Evolutionary conservation across 2,113 vertebrate genomes (phyloP).

Genomic region (Rhynchomys soricoides): DNA sequence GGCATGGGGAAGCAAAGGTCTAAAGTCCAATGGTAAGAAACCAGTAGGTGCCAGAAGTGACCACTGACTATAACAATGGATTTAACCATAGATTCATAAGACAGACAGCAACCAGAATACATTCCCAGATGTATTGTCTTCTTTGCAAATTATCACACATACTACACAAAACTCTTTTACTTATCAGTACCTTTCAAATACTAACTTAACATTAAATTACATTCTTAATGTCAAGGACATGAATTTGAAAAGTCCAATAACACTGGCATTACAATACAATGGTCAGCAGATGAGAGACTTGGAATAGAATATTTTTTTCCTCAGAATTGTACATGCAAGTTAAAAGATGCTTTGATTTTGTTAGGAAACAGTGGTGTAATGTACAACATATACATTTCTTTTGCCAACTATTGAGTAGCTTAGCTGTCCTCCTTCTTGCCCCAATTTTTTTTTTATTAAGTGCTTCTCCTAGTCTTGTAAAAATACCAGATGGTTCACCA

Average conservation of each 20-base stretch:
- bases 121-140: not conserved
- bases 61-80: not conserved
- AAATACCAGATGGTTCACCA: not conserved
- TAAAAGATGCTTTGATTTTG: not conserved
- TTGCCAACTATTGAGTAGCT: conserved; percentile 34
- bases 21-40: not conserved
- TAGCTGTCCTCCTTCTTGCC: conserved; percentile 20
- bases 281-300: not conserved
- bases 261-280: not conserved
- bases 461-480: not conserved
- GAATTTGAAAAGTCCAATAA: not conserved
- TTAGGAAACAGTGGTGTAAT: not conserved
- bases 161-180: not conserved
- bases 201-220: not conserved
- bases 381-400: not conserved
- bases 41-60: not conserved
- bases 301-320: conserved; percentile 46
- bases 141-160: not conserved
- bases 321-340: conserved; percentile 2
- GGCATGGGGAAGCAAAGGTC: not conserved
- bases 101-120: not conserved
- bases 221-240: conserved; percentile 27
- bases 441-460: conserved; percentile 68
- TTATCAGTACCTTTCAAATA: not conserved
- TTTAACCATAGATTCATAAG: not conserved